A percentile compares a stretch with the other conserved stretches of the same genome.
Evolutionary conservation across 2,113 vertebrate genomes (phyloP).

Genomic region (Phyllostomus discolor): DNA sequence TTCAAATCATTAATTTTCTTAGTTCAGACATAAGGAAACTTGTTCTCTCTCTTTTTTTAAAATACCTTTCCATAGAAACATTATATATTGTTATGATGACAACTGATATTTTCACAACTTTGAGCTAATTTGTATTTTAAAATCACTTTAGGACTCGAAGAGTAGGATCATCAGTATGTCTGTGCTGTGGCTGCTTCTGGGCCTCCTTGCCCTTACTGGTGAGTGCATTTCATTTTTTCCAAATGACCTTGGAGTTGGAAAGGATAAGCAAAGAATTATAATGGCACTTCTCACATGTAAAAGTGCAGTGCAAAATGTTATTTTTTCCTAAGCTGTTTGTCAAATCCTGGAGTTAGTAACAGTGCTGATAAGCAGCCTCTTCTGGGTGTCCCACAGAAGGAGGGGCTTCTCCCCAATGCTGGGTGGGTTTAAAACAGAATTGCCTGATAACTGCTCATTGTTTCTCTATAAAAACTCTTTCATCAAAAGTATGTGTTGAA

Average conservation of each 20-base stretch:
- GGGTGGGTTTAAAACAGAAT: background rate
- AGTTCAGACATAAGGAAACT: background rate
- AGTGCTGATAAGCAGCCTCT: background rate
- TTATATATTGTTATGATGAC: background rate
- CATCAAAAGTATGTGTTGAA: background rate
- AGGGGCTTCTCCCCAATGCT: background rate
- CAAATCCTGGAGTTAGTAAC: background rate
- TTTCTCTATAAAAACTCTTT: background rate
- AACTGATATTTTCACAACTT: background rate
- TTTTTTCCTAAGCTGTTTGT: background rate
- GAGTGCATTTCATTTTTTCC: constrained; percentile 14
- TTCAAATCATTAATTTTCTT: background rate
- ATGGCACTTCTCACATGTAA: background rate
- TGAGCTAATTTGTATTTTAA: constrained; percentile 77
- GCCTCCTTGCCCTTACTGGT: constrained; percentile 70
- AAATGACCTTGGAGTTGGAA: background rate
- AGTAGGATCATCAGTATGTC: constrained; percentile 61
- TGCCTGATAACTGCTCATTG: background rate
- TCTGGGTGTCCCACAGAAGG: background rate
- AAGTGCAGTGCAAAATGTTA: background rate
- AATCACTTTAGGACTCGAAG: constrained; percentile 75
- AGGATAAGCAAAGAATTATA: background rate
- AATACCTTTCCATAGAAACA: background rate
- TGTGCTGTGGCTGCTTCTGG: constrained; percentile 62
- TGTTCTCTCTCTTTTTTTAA: fast-evolving